These are phyloP conservation scores for Epizoanthus scotinus DNA, from an alignment of 92 coral and sea anemone species.

Conservation along the genomic window DNA sequence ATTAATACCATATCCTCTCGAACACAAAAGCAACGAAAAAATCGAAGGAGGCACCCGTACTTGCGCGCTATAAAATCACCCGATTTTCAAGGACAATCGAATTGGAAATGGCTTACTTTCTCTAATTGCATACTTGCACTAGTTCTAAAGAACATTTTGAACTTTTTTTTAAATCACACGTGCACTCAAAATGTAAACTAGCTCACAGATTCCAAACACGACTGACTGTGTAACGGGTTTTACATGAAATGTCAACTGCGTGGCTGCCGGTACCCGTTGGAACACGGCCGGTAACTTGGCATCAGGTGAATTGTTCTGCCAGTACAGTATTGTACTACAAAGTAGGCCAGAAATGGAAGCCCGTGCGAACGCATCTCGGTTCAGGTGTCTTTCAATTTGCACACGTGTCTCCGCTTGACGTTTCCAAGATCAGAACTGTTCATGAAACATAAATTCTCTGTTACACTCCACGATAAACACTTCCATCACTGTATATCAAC, in stretches of 20 bases:
- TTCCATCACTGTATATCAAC: not conserved
- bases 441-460: not conserved
- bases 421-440: not conserved
- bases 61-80: not conserved
- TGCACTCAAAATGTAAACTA: conserved; percentile 4
- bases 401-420: conserved; percentile 10
- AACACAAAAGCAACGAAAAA: too few species aligned
- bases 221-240: not conserved
- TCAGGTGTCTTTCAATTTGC: conserved; percentile 18
- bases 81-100: not conserved
- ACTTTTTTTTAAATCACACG: conserved; percentile 23
- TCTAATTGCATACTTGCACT: not conserved
- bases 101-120: not conserved
- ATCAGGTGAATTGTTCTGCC: conserved; percentile 8
- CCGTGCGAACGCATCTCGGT: not conserved
- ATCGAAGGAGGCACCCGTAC: too few species aligned
- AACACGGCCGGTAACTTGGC: conserved; percentile 14
- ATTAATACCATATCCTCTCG: too few species aligned
- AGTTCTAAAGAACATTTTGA: conserved; percentile 5
- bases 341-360: conserved; percentile 5
- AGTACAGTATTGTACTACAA: not conserved
- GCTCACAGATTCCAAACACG: conserved; percentile 30
- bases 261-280: conserved; percentile 24
- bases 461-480: not conserved
- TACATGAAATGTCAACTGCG: conserved; percentile 11